Conservation (phyloP, 2,113 vertebrate genomes). For the Psittacula cyanocephala region DNA sequence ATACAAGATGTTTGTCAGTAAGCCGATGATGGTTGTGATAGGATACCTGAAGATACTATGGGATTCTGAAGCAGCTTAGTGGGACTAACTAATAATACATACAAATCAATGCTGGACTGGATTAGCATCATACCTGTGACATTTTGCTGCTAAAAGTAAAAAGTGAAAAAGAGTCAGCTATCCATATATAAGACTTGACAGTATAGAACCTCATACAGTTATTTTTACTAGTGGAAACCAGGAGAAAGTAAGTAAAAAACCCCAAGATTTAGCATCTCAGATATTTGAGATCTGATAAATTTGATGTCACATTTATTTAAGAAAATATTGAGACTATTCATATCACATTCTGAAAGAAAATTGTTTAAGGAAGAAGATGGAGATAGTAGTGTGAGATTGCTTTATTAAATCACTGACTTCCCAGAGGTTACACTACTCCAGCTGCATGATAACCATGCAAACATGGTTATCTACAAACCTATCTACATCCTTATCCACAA, state of each 20-base stretch:
- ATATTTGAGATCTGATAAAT: neutral
- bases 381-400: neutral
- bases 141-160: neutral
- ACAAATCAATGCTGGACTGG: neutral
- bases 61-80: neutral
- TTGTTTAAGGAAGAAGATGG: neutral
- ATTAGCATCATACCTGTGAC: neutral
- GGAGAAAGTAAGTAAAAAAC: neutral
- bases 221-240: neutral
- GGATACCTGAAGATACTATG: neutral
- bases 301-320: neutral
- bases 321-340: neutral
- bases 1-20: neutral
- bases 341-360: neutral
- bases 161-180: neutral
- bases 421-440: neutral
- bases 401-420: neutral
- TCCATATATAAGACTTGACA: neutral
- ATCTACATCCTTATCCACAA: neutral
- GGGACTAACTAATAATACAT: neutral
- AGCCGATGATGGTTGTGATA: neutral
- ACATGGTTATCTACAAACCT: neutral
- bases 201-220: neutral
- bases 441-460: neutral
- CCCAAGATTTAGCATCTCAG: neutral